phyloP scores from a whole-genome alignment of 2,888 invertebrate species.

The Eilema depressum region DNA sequence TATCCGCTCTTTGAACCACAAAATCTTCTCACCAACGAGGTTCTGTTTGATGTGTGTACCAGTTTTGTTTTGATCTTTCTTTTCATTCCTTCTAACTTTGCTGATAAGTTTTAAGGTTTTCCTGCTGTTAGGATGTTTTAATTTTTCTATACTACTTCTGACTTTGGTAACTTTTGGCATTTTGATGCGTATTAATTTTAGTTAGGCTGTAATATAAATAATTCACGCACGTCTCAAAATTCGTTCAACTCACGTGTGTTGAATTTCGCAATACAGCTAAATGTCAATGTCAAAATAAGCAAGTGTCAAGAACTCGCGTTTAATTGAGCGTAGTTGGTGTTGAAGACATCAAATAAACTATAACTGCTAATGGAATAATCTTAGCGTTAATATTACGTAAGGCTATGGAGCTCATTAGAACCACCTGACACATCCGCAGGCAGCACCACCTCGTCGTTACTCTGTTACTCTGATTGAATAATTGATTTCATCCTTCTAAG shows the following conservation, averaged over 20 bases:
- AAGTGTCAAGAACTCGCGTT: background rate
- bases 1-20: constrained; percentile 92
- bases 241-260: background rate
- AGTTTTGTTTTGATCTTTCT: constrained; percentile 88
- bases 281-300: background rate
- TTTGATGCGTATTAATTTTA: constrained; percentile 36
- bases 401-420: no score
- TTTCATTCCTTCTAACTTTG: constrained; percentile 89
- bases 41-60: constrained; percentile 91
- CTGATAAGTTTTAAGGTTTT: constrained; percentile 92
- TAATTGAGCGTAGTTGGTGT: background rate
- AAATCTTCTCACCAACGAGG: constrained; percentile 91
- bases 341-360: background rate
- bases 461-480: no score
- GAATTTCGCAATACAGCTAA: background rate
- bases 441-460: no score
- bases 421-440: no score
- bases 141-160: constrained; percentile 80
- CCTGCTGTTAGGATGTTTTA: constrained; percentile 95
- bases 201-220: background rate
- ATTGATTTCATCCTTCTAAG: background rate
- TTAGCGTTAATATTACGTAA: no score
- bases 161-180: constrained; percentile 80
- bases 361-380: no score
- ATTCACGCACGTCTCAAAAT: background rate